Base-by-base conservation (phyloP, 1,140 invertebrate genomes). In the Pogonognathellus flavescens region DNA sequence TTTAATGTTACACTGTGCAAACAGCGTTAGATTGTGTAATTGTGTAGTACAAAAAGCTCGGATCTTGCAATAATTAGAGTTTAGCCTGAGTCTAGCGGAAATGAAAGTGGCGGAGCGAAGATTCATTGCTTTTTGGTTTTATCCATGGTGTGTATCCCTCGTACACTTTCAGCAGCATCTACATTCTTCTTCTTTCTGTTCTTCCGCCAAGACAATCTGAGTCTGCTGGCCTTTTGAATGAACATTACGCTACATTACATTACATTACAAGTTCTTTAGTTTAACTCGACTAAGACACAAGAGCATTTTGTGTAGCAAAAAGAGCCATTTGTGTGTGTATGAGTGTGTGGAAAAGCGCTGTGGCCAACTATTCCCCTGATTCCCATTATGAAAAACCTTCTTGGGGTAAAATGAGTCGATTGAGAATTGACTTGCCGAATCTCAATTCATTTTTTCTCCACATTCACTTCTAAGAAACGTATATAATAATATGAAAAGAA, bases 41-140 rank as follows among this genome's bases (percentile, higher is more conserved):
- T 66, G 22, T 11, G 41, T 76, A 76, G 49, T 76, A 49, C 31
- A 76, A 50, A 76, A 31, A 76, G 70, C 25, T 41, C 31, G 70
- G 49, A 76, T 76, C 70, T 76, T 31, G n/a, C 41, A 52, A 62
- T 70, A 84, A 66, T 84, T 84, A 66, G 52, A 72, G 41, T 52
- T 52, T 72, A 72, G 57, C 49, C 49, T 31, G 20, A 85, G 22
- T 85, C 49, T 50, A n/a, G 18, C 16, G 60, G 52, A 84, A 70
- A 50, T 55, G 59, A 50, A 25, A 57, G 55, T 52, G 49, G 22
- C 20, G 59, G 31, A 72, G 31, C 25, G 60, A 82, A 85, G 80
- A 86, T 81, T 85, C 81, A 83, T 83, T 57, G 72, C 76, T 59
- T 80, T 80, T 90, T 90, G 87, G 88, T 90, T 87, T 91, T 89